A percentile compares a stretch with the other conserved stretches of the same genome.
Evolutionary conservation across 2,113 vertebrate species (phyloP).

Genomic region (Bolborhynchus lineola): DNA sequence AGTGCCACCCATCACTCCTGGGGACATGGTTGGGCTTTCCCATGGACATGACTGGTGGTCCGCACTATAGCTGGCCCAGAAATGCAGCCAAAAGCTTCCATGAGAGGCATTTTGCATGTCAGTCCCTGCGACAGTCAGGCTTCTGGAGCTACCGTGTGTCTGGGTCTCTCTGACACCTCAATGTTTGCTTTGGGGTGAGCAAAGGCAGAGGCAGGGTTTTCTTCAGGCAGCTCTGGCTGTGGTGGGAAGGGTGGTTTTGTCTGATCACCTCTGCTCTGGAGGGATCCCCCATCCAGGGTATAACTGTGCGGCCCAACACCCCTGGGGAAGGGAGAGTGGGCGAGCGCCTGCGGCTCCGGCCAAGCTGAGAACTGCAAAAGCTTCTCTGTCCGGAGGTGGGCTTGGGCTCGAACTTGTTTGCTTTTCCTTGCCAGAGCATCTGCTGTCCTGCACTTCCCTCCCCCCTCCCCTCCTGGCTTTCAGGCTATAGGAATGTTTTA

Average conservation of each 20-base stretch:
- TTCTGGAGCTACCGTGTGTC: accelerated
- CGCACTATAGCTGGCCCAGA: background rate
- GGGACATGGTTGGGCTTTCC: background rate
- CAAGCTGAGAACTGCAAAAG: background rate
- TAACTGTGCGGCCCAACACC: accelerated
- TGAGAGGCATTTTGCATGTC: background rate
- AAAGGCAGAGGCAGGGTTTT: background rate
- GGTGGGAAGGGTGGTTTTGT: background rate
- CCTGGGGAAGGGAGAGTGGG: background rate
- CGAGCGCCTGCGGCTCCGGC: accelerated
- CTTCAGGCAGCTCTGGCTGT: background rate
- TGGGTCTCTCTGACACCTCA: background rate
- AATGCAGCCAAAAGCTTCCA: background rate
- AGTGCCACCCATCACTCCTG: background rate
- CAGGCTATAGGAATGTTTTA: background rate
- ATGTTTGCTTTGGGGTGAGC: background rate
- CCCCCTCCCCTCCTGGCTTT: background rate
- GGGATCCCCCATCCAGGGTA: background rate
- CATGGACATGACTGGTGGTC: background rate
- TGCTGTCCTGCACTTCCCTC: slow-evolving; percentile 34
- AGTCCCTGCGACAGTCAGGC: background rate
- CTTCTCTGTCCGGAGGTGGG: background rate
- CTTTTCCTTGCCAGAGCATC: slow-evolving; percentile 42
- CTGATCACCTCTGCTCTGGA: accelerated
- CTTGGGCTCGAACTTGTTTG: background rate